These are phyloP conservation scores for Forbesichthys papilliferus DNA, from an alignment of 2,113 vertebrate species.

Conservation along the genomic window DNA sequence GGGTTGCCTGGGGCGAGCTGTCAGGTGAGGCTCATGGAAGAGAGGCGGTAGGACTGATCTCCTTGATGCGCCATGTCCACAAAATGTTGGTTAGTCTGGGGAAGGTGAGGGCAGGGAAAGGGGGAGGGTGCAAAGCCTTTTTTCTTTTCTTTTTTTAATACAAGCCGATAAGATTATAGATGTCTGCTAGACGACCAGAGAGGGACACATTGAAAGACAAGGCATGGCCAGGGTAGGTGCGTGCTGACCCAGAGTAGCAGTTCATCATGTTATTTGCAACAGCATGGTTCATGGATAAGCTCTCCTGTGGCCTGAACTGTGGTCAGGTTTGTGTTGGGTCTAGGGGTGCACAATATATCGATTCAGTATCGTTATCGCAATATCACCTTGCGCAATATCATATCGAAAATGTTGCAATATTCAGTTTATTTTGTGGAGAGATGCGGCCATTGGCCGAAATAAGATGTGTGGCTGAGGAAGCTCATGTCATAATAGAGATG, in stretches of 20 bases:
- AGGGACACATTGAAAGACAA: constrained; percentile 10
- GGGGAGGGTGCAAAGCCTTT: neutral
- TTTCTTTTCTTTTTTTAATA: neutral
- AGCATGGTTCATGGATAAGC: neutral
- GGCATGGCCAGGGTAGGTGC: neutral
- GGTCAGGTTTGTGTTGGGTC: constrained; percentile 37
- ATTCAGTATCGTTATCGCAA: too few species aligned
- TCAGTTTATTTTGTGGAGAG: too few species aligned
- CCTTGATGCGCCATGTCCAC: constrained; percentile 50
- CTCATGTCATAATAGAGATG: too few species aligned
- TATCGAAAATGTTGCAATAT: too few species aligned
- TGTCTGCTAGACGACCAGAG: neutral
- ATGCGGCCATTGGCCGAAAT: too few species aligned
- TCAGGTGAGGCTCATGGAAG: constrained; percentile 69
- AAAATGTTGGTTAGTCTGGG: constrained; percentile 32
- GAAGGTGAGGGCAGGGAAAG: constrained; percentile 11
- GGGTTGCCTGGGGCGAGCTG: constrained; percentile 68
- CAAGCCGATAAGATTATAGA: neutral
- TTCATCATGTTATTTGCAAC: constrained; percentile 19
- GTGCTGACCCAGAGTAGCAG: constrained; percentile 10
- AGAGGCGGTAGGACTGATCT: constrained; percentile 50
- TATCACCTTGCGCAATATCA: too few species aligned
- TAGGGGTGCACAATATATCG: neutral
- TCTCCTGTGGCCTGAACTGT: constrained; percentile 2
- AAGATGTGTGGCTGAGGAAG: too few species aligned